These are phyloP conservation scores for Myrmecophaga tridactyla DNA, from an alignment of 2,113 vertebrate species.

Conservation along the genomic window DNA sequence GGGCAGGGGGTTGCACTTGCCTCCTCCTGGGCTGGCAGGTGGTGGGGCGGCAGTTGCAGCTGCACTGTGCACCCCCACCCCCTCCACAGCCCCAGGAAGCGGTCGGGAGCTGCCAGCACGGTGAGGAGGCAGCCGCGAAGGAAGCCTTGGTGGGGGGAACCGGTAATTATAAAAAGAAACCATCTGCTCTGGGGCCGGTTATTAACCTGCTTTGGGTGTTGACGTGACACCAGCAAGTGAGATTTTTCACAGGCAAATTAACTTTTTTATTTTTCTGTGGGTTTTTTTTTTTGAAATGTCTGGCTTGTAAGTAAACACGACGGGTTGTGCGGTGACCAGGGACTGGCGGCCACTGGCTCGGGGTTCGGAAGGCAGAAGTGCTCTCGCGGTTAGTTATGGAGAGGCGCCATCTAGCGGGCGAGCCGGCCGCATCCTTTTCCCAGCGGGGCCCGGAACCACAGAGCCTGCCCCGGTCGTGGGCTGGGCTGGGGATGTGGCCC, in stretches of 20 bases:
- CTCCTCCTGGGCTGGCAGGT: constrained; percentile 15
- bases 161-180: constrained; percentile 67
- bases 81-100: constrained; percentile 38
- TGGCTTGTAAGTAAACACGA: constrained; percentile 33
- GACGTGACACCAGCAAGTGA: constrained; percentile 50
- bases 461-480: background rate
- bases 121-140: constrained; percentile 50
- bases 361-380: background rate
- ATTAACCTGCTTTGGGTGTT: constrained; percentile 63
- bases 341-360: background rate
- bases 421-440: background rate
- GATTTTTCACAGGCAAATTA: constrained; percentile 58
- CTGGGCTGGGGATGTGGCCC: background rate
- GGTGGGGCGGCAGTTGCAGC: background rate
- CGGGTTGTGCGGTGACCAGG: background rate
- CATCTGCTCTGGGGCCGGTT: constrained; percentile 68
- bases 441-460: fast-evolving
- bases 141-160: constrained; percentile 45
- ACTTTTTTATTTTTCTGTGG: background rate
- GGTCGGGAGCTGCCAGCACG: constrained; percentile 30
- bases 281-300: too few relatives aligned
- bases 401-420: constrained; percentile 74
- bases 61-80: fast-evolving
- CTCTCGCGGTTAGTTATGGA: constrained; percentile 22
- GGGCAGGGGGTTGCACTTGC: constrained; percentile 2